Percentiles rank a stretch among this genome's conserved stretches.
Evolutionary conservation across 1,140 invertebrate species (phyloP).

Genomic region (Pseudomyrmex cubaensis): DNA sequence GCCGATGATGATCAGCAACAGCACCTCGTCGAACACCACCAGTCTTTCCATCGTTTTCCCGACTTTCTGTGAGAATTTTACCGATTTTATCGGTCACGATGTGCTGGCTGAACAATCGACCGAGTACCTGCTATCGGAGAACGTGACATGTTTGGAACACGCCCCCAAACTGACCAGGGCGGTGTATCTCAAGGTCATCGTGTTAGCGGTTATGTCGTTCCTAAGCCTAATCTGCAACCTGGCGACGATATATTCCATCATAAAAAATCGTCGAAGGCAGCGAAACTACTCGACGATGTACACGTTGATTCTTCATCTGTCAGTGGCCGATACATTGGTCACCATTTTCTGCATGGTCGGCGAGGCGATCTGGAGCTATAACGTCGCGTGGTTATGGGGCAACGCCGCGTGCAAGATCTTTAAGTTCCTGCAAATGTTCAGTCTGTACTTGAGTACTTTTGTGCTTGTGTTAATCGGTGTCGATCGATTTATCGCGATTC

Average conservation of each 20-base stretch:
- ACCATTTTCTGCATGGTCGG: conserved; percentile 92
- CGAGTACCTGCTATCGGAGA: conserved; percentile 53
- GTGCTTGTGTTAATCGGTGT: conserved; percentile 93
- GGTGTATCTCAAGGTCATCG: conserved; percentile 87
- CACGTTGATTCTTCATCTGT: conserved; percentile 91
- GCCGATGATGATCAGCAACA: conserved; percentile 18
- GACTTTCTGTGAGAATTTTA: conserved; percentile 79
- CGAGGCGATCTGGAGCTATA: conserved; percentile 92
- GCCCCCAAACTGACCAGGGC: conserved; percentile 87
- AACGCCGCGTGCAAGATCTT: conserved; percentile 92
- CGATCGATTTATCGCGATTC: conserved; percentile 92
- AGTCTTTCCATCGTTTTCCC: neutral
- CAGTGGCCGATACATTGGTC: conserved; percentile 91
- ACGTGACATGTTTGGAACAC: conserved; percentile 87
- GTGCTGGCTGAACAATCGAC: neutral
- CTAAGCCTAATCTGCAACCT: conserved; percentile 91
- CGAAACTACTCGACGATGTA: conserved; percentile 90
- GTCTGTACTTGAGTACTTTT: conserved; percentile 93
- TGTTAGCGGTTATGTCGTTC: conserved; percentile 89
- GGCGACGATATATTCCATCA: conserved; percentile 91
- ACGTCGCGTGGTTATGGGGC: conserved; percentile 92
- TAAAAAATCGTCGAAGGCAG: conserved; percentile 85
- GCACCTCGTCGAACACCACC: neutral
- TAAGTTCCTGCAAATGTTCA: conserved; percentile 93
- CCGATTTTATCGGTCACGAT: conserved; percentile 80